Evolutionary conservation across 64 coral and sea anemone genomes (phyloP).

Genomic region (Dendrophyllia cribrosa): DNA sequence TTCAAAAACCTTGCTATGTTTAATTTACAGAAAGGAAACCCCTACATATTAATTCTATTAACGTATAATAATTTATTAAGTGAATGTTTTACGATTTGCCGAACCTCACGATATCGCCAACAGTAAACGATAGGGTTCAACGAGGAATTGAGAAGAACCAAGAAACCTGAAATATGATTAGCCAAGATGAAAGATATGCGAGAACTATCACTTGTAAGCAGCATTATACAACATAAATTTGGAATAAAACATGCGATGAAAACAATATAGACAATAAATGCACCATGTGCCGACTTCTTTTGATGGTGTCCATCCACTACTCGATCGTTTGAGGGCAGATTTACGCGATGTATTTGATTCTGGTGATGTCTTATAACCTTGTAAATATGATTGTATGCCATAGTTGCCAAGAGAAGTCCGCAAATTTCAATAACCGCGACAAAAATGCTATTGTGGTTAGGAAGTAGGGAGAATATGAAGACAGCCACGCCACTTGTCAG

Average conservation of each 20-base stretch:
- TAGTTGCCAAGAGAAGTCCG: not conserved
- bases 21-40: too few species aligned
- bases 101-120: not conserved
- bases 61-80: not conserved
- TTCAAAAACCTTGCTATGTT: too few species aligned
- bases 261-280: not conserved
- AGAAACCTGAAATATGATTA: not conserved
- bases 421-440: not conserved
- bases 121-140: not conserved
- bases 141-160: not conserved
- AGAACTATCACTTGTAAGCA: not conserved
- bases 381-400: not conserved
- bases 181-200: not conserved
- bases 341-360: not conserved
- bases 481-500: not conserved
- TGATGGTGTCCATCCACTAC: not conserved
- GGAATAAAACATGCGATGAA: not conserved
- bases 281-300: not conserved
- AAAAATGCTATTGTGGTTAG: not conserved
- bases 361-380: slow-evolving; percentile 1
- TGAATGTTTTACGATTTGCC: not conserved
- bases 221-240: not conserved
- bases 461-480: not conserved
- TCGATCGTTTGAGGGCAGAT: not conserved
- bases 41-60: too few species aligned